A percentile compares a stretch with the other conserved stretches of the same genome.
Conservation (phyloP, 2,797 vertebrate species). For the Brachymystax lenok region DNA sequence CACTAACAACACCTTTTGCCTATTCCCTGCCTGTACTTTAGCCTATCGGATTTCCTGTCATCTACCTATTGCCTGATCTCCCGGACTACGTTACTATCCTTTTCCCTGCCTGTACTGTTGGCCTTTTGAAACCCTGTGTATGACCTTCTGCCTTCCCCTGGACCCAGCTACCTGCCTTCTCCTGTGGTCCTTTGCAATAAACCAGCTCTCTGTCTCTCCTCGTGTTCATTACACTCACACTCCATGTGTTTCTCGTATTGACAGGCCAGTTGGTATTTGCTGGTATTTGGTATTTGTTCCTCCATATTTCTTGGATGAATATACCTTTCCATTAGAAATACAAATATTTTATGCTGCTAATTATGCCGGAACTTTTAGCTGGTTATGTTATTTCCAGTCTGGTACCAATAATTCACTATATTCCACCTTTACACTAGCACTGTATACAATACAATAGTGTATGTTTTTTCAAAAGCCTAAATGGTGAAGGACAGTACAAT, state of each 20-base stretch:
- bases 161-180: too few species aligned
- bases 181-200: too few species aligned
- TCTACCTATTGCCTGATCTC: too few species aligned
- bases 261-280: slow-evolving; percentile 34
- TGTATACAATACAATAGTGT: background rate
- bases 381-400: slow-evolving; percentile 32
- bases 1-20: too few species aligned
- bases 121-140: too few species aligned
- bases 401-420: background rate
- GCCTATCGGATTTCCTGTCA: too few species aligned
- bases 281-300: too few species aligned
- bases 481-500: background rate
- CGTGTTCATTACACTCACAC: background rate
- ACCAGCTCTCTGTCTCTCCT: too few species aligned
- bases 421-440: background rate
- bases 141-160: too few species aligned
- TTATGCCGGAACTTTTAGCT: slow-evolving; percentile 37
- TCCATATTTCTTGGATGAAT: slow-evolving; percentile 61
- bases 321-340: slow-evolving; percentile 52
- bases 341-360: slow-evolving; percentile 61
- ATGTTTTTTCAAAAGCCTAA: background rate
- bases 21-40: too few species aligned
- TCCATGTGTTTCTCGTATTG: slow-evolving; percentile 38
- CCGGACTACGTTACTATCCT: too few species aligned
- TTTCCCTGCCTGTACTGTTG: too few species aligned